Evolutionary conservation across 2,888 invertebrate species (phyloP).

Genomic region (Zygothrica quintamaculata): DNA sequence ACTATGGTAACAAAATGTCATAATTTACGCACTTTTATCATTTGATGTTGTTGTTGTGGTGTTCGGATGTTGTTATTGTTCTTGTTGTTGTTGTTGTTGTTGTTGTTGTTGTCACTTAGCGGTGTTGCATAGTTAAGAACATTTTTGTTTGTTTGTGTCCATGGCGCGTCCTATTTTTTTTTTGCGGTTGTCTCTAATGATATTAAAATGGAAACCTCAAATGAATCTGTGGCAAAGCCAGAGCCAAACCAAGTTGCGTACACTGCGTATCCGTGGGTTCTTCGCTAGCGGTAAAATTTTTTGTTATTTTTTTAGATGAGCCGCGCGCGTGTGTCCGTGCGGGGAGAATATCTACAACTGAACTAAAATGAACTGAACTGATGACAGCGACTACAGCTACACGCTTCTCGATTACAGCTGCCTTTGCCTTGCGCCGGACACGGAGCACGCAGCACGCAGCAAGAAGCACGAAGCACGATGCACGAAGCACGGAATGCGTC

Average conservation of each 20-base stretch:
- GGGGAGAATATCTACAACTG: conserved; percentile 81
- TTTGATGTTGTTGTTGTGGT: conserved; percentile 23
- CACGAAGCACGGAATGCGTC: conserved; percentile 57
- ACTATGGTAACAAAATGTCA: conserved; percentile 48
- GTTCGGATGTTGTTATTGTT: conserved; percentile 34
- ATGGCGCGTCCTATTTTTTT: conserved; percentile 40
- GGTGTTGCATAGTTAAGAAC: conserved; percentile 51
- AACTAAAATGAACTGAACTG: conserved; percentile 69
- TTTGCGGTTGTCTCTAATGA: conserved; percentile 62
- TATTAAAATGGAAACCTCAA: conserved; percentile 61
- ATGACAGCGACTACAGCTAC: conserved; percentile 35
- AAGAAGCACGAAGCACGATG: conserved; percentile 10
- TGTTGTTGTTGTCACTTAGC: conserved; percentile 41
- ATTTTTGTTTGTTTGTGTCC: conserved; percentile 44
- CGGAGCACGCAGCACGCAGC: conserved; percentile 36
- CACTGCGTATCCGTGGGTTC: conserved; percentile 8
- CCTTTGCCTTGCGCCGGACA: conserved; percentile 54
- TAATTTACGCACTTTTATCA: conserved; percentile 78
- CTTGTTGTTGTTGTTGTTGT: conserved; percentile 6
- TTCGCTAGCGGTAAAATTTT: background rate
- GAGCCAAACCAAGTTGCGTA: conserved; percentile 36
- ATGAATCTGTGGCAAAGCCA: conserved; percentile 46
- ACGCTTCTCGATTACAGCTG: conserved; percentile 18
- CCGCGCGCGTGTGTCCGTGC: conserved; percentile 73
- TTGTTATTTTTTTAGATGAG: no score